A percentile compares a stretch with the other conserved stretches of the same genome.
phyloP scores from a whole-genome alignment of 2,113 vertebrate genomes.

The Trematocara unimaculatum region DNA sequence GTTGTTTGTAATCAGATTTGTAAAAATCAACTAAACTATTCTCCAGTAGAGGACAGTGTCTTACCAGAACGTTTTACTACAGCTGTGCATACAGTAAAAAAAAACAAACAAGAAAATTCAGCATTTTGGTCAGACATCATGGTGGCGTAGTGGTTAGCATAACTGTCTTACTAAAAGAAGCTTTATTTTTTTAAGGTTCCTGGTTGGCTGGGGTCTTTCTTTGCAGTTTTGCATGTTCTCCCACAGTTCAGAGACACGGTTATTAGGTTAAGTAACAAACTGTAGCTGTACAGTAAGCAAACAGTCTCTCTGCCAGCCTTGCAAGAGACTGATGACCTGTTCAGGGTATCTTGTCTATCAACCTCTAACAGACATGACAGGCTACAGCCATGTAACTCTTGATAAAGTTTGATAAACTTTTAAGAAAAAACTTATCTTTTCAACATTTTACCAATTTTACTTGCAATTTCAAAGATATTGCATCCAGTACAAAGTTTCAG shows the following conservation, averaged over 20 bases:
- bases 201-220: background rate
- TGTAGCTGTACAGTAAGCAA: background rate
- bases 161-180: background rate
- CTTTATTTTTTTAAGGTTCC: background rate
- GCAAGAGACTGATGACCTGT: background rate
- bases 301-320: background rate
- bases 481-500: accelerated
- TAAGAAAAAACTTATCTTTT: background rate
- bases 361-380: background rate
- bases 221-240: background rate
- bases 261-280: background rate
- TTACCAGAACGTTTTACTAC: background rate
- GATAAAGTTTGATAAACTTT: background rate
- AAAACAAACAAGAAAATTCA: background rate
- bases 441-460: background rate
- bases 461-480: background rate
- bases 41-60: background rate
- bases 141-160: background rate
- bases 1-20: background rate
- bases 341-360: background rate
- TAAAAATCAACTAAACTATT: background rate
- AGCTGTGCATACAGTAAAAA: background rate
- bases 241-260: background rate
- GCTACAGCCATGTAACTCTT: background rate
- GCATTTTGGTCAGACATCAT: background rate